Percentiles rank a stretch among this genome's conserved stretches.
These are phyloP conservation scores for Ptilodon capucinus DNA, from an alignment of 2,888 invertebrate species.

Conservation along the genomic window DNA sequence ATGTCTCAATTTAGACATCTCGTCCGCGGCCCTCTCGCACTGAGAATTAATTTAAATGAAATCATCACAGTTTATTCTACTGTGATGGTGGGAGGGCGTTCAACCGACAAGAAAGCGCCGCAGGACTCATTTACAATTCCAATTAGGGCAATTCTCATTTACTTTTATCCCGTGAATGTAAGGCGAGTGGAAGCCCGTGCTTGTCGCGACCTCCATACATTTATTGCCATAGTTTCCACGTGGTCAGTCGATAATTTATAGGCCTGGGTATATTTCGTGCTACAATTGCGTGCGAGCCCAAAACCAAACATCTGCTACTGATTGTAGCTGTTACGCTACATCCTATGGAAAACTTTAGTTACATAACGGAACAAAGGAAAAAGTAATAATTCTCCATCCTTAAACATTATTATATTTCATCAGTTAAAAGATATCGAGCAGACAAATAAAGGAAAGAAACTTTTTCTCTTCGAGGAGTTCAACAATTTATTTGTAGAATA, in stretches of 20 bases:
- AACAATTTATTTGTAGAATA: slow-evolving; percentile 23
- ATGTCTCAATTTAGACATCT: slow-evolving; percentile 59
- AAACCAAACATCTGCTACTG: slow-evolving; percentile 5
- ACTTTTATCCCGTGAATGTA: slow-evolving; percentile 71
- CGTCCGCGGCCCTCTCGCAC: slow-evolving; percentile 49
- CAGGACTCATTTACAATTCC: slow-evolving; percentile 80
- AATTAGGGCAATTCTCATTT: slow-evolving; percentile 80
- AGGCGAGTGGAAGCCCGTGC: slow-evolving; percentile 51
- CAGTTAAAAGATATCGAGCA: background rate
- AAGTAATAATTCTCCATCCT: background rate
- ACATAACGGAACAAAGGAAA: background rate
- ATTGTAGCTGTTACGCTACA: slow-evolving; percentile 3
- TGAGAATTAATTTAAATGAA: slow-evolving; percentile 77
- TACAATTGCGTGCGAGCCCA: slow-evolving; percentile 9
- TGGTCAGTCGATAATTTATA: slow-evolving; percentile 21
- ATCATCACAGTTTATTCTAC: slow-evolving; percentile 79
- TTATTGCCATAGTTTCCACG: slow-evolving; percentile 32
- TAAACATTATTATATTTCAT: background rate
- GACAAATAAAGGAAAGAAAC: background rate
- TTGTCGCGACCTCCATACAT: slow-evolving; percentile 40
- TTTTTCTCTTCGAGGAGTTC: slow-evolving; percentile 2
- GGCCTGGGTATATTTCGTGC: slow-evolving; percentile 7
- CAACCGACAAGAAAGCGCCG: slow-evolving; percentile 75
- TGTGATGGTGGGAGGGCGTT: slow-evolving; percentile 68
- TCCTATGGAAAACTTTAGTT: background rate